These are phyloP conservation scores for Tetanocera ferruginea DNA, from an alignment of 2,888 invertebrate genomes.

Conservation along the genomic window DNA sequence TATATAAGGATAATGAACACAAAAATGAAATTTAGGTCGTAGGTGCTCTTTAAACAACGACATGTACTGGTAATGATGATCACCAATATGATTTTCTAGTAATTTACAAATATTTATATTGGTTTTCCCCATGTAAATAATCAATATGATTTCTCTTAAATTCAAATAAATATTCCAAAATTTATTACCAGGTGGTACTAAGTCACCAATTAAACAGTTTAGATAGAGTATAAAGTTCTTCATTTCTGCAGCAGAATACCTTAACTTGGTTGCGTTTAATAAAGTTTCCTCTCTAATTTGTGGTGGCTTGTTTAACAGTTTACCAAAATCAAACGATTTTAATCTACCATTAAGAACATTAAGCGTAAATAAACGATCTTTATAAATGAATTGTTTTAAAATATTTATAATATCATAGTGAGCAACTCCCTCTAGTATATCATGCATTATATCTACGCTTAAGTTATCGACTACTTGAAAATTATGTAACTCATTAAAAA, in stretches of 20 bases:
- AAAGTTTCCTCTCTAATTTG: neutral
- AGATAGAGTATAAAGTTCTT: neutral
- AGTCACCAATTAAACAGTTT: neutral
- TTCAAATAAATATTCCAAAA: conserved; percentile 1
- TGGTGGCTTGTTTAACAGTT: neutral
- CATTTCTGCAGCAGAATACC: neutral
- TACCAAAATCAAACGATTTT: neutral
- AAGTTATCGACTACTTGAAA: conserved; percentile 18
- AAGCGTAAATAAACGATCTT: neutral
- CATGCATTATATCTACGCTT: conserved; percentile 39
- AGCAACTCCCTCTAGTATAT: conserved; percentile 30
- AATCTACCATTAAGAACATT: neutral
- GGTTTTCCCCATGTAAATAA: neutral
- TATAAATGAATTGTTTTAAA: neutral
- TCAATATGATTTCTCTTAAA: conserved; percentile 7
- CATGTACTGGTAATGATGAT: neutral
- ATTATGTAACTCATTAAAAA: conserved; percentile 34
- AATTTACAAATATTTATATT: neutral
- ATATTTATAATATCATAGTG: conserved; percentile 12
- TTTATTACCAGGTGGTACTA: neutral
- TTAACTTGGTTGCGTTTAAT: neutral
- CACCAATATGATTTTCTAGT: neutral
- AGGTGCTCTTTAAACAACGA: neutral
- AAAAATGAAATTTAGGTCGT: neutral
- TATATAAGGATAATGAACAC: neutral